Conservation (phyloP, 2,113 vertebrate genomes). For the Lathamus discolor region DNA sequence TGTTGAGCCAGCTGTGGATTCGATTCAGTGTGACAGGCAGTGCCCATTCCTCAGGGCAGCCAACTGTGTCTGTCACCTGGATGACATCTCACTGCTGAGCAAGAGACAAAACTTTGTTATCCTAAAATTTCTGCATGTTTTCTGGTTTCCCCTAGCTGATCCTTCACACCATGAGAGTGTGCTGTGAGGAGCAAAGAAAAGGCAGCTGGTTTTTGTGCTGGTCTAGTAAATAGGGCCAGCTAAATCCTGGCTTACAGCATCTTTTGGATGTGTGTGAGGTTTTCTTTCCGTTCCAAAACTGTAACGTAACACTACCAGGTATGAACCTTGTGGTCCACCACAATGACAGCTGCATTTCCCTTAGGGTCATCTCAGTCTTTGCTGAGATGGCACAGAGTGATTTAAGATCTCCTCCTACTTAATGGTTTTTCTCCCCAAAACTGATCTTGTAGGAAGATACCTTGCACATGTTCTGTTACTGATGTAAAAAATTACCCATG, state of each 20-base stretch:
- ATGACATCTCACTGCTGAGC: fast-evolving
- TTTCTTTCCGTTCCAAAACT: not conserved
- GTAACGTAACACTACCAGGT: not conserved
- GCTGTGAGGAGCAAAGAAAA: not conserved
- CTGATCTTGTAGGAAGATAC: not conserved
- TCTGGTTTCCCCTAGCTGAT: not conserved
- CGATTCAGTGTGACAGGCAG: not conserved
- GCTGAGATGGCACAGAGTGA: not conserved
- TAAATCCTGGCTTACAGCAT: not conserved
- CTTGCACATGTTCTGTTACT: not conserved
- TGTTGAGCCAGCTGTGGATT: not conserved
- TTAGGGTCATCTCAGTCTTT: not conserved
- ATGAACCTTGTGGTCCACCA: not conserved
- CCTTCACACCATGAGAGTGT: fast-evolving
- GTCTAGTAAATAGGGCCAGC: not conserved
- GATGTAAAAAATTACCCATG: not conserved
- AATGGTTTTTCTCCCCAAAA: not conserved
- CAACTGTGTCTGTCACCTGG: not conserved
- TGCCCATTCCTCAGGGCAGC: not conserved
- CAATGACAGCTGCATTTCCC: not conserved
- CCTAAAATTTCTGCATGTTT: not conserved
- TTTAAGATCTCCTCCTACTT: not conserved
- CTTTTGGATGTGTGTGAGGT: not conserved
- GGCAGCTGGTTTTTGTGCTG: not conserved
- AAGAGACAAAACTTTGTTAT: not conserved